Evolutionary conservation across 2,888 invertebrate species (phyloP).

Genomic region (Argyresthia goedartella): DNA sequence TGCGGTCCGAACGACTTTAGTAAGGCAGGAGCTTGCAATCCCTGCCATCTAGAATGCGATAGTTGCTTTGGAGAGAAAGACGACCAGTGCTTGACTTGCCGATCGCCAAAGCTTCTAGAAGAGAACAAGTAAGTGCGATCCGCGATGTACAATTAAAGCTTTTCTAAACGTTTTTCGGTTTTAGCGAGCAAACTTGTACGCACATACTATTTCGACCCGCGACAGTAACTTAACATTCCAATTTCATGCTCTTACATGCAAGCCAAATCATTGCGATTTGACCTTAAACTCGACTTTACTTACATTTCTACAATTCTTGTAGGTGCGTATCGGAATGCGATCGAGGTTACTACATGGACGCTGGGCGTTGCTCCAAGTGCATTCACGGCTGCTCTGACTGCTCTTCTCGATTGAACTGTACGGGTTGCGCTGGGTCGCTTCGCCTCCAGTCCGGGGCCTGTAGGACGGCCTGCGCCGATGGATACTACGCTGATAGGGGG

Average conservation of each 20-base stretch:
- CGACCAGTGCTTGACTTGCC: conserved; percentile 80
- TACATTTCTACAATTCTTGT: conserved; percentile 19
- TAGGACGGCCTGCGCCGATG: conserved; percentile 80
- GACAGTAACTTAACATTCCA: no score
- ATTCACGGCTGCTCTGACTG: conserved; percentile 84
- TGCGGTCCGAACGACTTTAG: conserved; percentile 76
- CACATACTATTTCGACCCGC: no score
- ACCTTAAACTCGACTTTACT: no score
- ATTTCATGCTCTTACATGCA: no score
- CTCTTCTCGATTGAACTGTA: conserved; percentile 84
- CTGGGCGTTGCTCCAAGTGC: conserved; percentile 82
- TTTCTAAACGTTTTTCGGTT: no score
- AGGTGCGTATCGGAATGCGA: conserved; percentile 84
- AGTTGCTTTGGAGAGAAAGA: conserved; percentile 86
- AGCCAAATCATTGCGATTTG: no score
- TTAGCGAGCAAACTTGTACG: no score
- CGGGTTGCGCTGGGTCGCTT: conserved; percentile 80
- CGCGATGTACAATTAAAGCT: no score
- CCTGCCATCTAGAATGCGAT: conserved; percentile 84
- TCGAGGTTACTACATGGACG: conserved; percentile 79
- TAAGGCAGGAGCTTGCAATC: conserved; percentile 76
- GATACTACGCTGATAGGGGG: conserved; percentile 88
- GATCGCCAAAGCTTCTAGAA: conserved; percentile 79
- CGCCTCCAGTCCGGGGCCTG: conserved; percentile 88
- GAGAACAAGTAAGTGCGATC: conserved; percentile 48